phyloP scores from a whole-genome alignment of 1,140 invertebrate species.

The Dendrolimus kikuchii region DNA sequence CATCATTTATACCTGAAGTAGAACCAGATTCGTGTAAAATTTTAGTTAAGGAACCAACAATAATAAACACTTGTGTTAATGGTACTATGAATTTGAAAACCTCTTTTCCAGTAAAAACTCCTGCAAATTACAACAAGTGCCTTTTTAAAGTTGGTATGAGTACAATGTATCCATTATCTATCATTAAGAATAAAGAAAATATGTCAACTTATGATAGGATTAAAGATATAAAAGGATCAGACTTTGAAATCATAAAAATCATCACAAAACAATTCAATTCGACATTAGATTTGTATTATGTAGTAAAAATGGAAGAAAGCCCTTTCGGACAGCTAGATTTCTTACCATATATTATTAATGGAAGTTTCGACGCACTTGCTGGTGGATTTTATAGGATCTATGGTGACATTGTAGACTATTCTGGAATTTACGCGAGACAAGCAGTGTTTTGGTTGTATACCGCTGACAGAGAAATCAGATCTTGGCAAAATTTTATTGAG shows the following conservation, averaged over 20 bases:
- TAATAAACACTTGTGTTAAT: constrained; percentile 27
- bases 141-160: constrained; percentile 39
- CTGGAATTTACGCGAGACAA: constrained; percentile 44
- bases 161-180: constrained; percentile 33
- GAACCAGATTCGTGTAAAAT: constrained; percentile 29
- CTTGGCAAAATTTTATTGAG: constrained; percentile 34
- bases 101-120: constrained; percentile 28
- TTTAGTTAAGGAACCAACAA: constrained; percentile 10
- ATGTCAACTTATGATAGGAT: constrained; percentile 28
- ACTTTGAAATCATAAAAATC: constrained; percentile 48
- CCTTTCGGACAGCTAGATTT: constrained; percentile 24
- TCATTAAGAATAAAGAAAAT: constrained; percentile 19
- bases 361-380: constrained; percentile 40
- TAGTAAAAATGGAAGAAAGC: constrained; percentile 30
- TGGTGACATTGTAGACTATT: constrained; percentile 38
- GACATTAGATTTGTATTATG: constrained; percentile 27
- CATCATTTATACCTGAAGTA: constrained; percentile 24
- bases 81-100: constrained; percentile 13
- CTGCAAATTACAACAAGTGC: constrained; percentile 37
- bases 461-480: constrained; percentile 31
- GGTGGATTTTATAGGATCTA: constrained; percentile 53
- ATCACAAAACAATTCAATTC: constrained; percentile 40
- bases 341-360: constrained; percentile 33
- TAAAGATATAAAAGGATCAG: constrained; percentile 28
- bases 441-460: constrained; percentile 43